Evolutionary conservation across 2,797 vertebrate genomes (phyloP), one percentile per base, ranked within the genome.

Genomic region (Hydrophis major): DNA sequence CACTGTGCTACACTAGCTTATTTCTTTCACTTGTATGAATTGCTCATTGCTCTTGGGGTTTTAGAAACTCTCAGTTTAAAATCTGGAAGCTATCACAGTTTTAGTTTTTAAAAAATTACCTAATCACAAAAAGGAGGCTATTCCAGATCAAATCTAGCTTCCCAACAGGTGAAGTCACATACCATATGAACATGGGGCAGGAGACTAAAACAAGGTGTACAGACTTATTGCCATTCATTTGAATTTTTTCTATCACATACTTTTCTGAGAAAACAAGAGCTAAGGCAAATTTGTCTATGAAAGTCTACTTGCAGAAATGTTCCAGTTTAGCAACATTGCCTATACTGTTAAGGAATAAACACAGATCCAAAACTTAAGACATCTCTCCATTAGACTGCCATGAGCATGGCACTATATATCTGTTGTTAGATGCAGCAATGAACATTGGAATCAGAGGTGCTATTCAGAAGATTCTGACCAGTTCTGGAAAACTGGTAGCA

Each of bases 381-480:
- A 66, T 61, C 53, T 89, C 66, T 92, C 92, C 55, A 59, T 87
- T 92, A 86, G 91, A 55, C 60, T 94, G 88, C 16, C 0, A 0
- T 4, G 92, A 92, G 18, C 13, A 4, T 14, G 1, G 25, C 16
- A 25, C 56, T 90, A 7, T 4, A 3, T 14, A 53, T 12, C n/a
- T 91, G 92, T 92, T 96, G 91, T 93, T 94, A 87, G 2, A 93
- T 55, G 87, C 89, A 95, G 28, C 53, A 1, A 4, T 13, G 78
- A 83, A 88, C 18, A 25, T 47, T 91, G 60, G 3, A 50, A 50
- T 50, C 50, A 50, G 50, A 50, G 47, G 47, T 50, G 6, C 6
- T 50, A 50, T 50, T 50, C 50, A 50, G 6, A 4, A 7, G 50
- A 8, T 50, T 50, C 50, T 50, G 50, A 50, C 50, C 50, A 7